Evolutionary conservation across 2,888 invertebrate genomes (phyloP).

Genomic region (Sphinx pinastri): DNA sequence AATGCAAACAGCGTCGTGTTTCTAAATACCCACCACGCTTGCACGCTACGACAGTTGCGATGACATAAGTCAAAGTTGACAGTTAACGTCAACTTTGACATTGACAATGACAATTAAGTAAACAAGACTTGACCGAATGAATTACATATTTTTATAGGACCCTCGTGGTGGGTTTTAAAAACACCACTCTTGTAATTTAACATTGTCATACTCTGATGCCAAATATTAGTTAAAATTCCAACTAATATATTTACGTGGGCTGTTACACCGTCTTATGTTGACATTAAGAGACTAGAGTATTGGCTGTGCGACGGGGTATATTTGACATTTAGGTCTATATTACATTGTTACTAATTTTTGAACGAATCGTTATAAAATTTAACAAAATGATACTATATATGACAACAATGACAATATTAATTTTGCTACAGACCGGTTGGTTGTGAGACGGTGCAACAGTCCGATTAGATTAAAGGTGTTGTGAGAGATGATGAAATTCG

Average conservation of each 20-base stretch:
- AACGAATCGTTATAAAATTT: too few relatives aligned
- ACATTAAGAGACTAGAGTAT: not conserved
- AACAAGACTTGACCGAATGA: slow-evolving; percentile 5
- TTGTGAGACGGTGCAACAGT: slow-evolving; percentile 3
- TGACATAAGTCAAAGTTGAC: slow-evolving; percentile 10
- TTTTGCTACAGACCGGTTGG: not conserved
- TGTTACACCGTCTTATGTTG: slow-evolving; percentile 20
- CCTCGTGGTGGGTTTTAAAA: not conserved
- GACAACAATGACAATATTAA: not conserved
- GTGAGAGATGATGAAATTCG: slow-evolving; percentile 21
- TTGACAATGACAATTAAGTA: slow-evolving; percentile 2
- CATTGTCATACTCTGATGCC: slow-evolving; percentile 65
- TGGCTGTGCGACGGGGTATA: not conserved
- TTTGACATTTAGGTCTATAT: not conserved
- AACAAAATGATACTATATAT: not conserved
- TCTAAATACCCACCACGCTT: slow-evolving; percentile 29
- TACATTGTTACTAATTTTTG: too few relatives aligned
- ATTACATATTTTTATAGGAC: slow-evolving; percentile 9
- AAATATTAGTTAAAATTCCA: slow-evolving; percentile 68
- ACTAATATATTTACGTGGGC: slow-evolving; percentile 53
- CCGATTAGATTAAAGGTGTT: slow-evolving; percentile 13
- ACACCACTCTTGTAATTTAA: slow-evolving; percentile 25
- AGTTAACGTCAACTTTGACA: slow-evolving; percentile 2
- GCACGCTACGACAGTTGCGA: not conserved
- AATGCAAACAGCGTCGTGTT: slow-evolving; percentile 42